Conservation (phyloP, 2,113 vertebrate genomes). For the chimpanzee (Pan troglodytes) region DNA sequence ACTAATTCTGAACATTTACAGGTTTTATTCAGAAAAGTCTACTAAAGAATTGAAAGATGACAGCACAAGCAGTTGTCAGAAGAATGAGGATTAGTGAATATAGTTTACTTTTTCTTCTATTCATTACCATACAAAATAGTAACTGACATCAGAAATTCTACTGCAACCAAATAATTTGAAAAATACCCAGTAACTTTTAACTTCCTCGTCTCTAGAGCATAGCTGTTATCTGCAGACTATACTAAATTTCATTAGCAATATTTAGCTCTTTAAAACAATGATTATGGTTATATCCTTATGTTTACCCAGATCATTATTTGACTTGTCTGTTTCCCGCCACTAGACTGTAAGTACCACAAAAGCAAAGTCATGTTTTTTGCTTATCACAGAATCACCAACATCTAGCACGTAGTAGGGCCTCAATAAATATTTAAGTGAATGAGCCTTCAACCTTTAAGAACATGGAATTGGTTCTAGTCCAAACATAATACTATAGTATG, state of each 20-base stretch:
- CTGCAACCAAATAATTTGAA: neutral
- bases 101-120: neutral
- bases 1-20: neutral
- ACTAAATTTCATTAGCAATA: neutral
- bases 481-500: neutral
- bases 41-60: neutral
- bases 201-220: neutral
- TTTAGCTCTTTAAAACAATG: neutral
- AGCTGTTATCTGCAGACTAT: neutral
- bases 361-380: neutral
- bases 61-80: neutral
- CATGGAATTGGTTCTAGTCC: neutral
- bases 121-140: neutral
- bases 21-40: neutral
- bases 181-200: neutral
- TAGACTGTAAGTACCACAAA: neutral
- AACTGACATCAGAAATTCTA: neutral
- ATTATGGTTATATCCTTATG: neutral
- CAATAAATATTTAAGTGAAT: neutral
- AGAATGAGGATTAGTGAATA: neutral
- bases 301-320: neutral
- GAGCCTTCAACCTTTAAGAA: neutral
- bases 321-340: neutral
- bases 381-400: neutral
- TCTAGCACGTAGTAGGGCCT: neutral